Evolutionary conservation across 2,888 invertebrate species (phyloP).

Genomic region (Phengaris arion): DNA sequence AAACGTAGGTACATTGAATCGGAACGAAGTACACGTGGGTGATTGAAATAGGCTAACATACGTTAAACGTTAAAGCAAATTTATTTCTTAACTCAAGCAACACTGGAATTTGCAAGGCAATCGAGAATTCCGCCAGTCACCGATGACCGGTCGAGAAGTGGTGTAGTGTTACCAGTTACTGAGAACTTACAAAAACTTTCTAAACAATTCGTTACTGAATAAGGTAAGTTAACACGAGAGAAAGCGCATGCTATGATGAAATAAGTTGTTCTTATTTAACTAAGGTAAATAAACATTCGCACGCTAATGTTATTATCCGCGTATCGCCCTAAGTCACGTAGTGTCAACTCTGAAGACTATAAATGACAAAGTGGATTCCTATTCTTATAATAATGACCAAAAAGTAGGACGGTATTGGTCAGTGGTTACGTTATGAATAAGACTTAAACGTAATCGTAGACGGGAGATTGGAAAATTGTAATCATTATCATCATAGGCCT

Average conservation of each 20-base stretch:
- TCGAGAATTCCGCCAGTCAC: conserved; percentile 13
- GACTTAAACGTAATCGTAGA: too few relatives aligned
- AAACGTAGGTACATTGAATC: too few relatives aligned
- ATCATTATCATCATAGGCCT: too few relatives aligned
- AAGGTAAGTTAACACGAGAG: neutral
- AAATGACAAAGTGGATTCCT: neutral
- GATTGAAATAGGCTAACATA: too few relatives aligned
- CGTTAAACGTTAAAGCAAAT: neutral
- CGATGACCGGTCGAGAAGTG: neutral
- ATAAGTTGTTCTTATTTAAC: neutral
- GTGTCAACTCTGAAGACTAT: neutral
- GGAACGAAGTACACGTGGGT: too few relatives aligned
- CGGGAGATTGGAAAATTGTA: too few relatives aligned
- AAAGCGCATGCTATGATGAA: conserved; percentile 1
- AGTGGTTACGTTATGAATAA: too few relatives aligned
- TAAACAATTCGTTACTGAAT: neutral
- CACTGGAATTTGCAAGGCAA: conserved; percentile 17
- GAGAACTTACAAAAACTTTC: neutral
- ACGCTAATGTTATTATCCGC: neutral
- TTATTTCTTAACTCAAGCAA: neutral
- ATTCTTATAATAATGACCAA: too few relatives aligned
- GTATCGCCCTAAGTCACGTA: neutral
- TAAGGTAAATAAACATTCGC: neutral
- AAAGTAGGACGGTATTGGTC: too few relatives aligned
- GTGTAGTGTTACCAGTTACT: conserved; percentile 10